Evolutionary conservation across 1,140 invertebrate species (phyloP), one percentile per base, ranked within the genome.

Genomic region (Bombus picipes): DNA sequence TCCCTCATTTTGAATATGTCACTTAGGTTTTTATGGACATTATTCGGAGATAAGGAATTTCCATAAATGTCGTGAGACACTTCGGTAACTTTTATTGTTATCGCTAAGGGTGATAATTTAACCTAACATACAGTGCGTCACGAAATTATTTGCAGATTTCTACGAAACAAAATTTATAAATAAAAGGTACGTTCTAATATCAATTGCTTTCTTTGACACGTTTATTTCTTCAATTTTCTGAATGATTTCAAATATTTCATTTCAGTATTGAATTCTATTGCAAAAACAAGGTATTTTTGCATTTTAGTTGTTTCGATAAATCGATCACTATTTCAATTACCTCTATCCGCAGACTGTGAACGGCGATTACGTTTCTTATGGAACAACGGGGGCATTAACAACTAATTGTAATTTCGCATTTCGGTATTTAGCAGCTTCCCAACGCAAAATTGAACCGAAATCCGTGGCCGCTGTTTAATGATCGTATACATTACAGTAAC

Each of bases 371-470:
- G 53, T 81, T 81, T 57, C 47, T 81, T 72, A 41, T 37, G 28
- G 34, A 62, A 13, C 57, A 65, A 62, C n/a, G 57, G 10, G 18
- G n/a, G 57, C 71, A 74, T 82, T 62, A 75, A 82, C 70, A 37
- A 59, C 37, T 82, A 82, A 82, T 82, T 82, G 81, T 62, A 82
- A 75, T 62, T 82, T 75, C 53, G 32, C 71, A 65, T 82, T 82
- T 62, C 57, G 41, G 72, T 75, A 82, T 75, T 82, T 75, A 82
- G 25, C 81, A 82, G 81, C 15, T 43, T n/a, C 57, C 71, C 12
- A 41, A 65, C 18, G 57, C n/a, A 39, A 65, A 65, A 82, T 82
- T 75, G 39, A 82, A 75, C 81, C 72, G 57, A 74, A 62, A 65
- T 82, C 57, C 71, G 57, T 47, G 41, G 57, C 39, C 32, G 41